Conservation (phyloP, 2,888 invertebrate species). For the Azorinus chamasolen region DNA sequence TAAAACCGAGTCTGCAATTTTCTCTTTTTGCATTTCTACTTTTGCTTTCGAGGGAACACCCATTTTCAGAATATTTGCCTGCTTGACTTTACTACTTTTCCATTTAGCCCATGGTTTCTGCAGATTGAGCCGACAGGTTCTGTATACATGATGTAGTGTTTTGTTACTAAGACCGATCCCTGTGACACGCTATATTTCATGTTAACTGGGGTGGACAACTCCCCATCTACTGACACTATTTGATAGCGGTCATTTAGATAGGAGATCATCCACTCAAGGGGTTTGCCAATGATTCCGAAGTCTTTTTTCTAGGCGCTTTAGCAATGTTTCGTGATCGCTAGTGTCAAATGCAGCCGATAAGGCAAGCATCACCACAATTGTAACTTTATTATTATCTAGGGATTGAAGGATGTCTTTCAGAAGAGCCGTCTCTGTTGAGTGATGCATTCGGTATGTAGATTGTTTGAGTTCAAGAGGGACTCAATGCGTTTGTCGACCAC, state of each 20-base stretch:
- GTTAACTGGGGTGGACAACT: conserved; percentile 32
- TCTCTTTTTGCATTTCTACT: too few species aligned
- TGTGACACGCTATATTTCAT: conserved; percentile 31
- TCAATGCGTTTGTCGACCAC: conserved; percentile 28
- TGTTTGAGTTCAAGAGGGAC: conserved; percentile 33
- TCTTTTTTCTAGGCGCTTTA: conserved; percentile 22
- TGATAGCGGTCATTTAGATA: conserved; percentile 31
- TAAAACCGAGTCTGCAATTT: too few species aligned
- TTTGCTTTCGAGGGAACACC: too few species aligned
- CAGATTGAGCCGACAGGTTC: conserved; percentile 5
- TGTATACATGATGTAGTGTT: conserved; percentile 3
- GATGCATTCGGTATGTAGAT: conserved; percentile 50
- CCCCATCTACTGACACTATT: conserved; percentile 29
- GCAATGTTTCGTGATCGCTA: conserved; percentile 36
- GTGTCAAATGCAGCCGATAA: conserved; percentile 52
- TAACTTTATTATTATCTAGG: conserved; percentile 42
- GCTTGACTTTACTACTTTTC: too few species aligned
- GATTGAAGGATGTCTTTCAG: conserved; percentile 42
- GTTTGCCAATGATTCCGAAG: conserved; percentile 28
- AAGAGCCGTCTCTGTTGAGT: conserved; percentile 50
- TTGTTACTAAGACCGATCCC: conserved; percentile 2
- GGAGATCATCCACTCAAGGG: conserved; percentile 47
- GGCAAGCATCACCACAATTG: conserved; percentile 29
- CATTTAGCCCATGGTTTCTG: conserved; percentile 5
- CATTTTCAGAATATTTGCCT: too few species aligned